Evolutionary conservation across 2,888 invertebrate species (phyloP), one percentile per base, ranked within the genome.

Genomic region (Ganaspis brasiliensis): DNA sequence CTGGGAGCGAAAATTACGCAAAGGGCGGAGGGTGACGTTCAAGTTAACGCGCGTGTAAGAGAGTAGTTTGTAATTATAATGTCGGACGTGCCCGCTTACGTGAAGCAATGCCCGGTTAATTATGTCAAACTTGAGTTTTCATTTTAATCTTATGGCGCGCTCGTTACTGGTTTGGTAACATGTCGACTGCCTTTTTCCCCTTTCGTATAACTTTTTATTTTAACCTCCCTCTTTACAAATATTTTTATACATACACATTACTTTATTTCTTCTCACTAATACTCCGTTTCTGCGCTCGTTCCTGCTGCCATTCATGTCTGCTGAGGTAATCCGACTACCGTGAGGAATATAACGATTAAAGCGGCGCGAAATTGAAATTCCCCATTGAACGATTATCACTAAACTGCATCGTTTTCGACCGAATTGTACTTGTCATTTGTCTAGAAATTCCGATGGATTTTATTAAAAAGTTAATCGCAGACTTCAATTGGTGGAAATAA

Each of bases 61-160:
- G 75, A 49, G 57, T 57, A 74, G 81, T 86, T 87, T 81, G 85
- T 84, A 88, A 88, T 88, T 87, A 88, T 82, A 84, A 70, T 83
- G 83, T 82, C 81, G 82, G 81, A 83, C 80, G 80, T 81, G 81
- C 75, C 77, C 75, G 67, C 74, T 73, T 79, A 84, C 81, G 78
- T 75, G 85, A 81, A 63, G 73, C 82, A 78, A 81, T 82, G 78
- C 79, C 77, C 79, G 74, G 72, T 80, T 84, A 86, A 86, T 89
- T 87, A 87, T 85, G 83, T 86, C 84, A 83, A 82, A 83, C 83
- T 81, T 78, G 76, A 78, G 83, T 77, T 85, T 79, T 79, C 79
- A 83, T 83, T 85, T 85, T 83, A 82, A 85, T 84, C 45, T 67
- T 10, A 0, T 14, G 14, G 21, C 21, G 52, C 52, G 59, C 40